A percentile compares a stretch with the other conserved stretches of the same genome.
phyloP scores from a whole-genome alignment of 2,888 invertebrate species.

The Seira ritae region DNA sequence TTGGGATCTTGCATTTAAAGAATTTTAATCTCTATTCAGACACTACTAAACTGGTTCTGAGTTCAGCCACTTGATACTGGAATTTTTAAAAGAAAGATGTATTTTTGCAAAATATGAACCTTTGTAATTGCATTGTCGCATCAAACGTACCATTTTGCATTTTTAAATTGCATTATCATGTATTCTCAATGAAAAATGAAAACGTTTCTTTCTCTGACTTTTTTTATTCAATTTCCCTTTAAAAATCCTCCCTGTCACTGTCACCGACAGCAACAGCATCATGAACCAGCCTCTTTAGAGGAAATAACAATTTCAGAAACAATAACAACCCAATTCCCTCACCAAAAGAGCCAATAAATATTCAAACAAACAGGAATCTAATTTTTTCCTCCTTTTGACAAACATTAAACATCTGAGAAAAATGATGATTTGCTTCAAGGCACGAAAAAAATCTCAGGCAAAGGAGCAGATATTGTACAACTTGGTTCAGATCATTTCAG shows the following conservation, averaged over 20 bases:
- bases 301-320: background rate
- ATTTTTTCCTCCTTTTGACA: conserved; percentile 1
- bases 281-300: too few relatives aligned
- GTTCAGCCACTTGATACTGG: background rate
- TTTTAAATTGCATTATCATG: too few relatives aligned
- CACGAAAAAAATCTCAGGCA: conserved; percentile 3
- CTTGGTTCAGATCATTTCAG: too few relatives aligned
- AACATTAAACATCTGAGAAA: conserved; percentile 11
- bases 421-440: background rate
- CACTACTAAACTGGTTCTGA: background rate
- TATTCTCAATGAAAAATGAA: too few relatives aligned
- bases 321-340: conserved; percentile 7
- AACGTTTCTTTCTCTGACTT: too few relatives aligned
- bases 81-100: background rate
- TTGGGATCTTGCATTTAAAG: background rate
- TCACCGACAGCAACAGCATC: background rate
- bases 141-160: too few relatives aligned
- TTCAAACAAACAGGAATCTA: conserved; percentile 11
- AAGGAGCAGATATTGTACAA: too few relatives aligned
- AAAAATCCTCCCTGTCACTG: background rate
- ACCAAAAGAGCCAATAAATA: conserved; percentile 11
- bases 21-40: background rate
- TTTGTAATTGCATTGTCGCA: background rate
- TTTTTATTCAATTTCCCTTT: background rate
- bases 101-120: background rate